Percentiles rank a stretch among this genome's conserved stretches.
phyloP scores from a whole-genome alignment of 2,888 invertebrate genomes.

The Spisula subtruncata region DNA sequence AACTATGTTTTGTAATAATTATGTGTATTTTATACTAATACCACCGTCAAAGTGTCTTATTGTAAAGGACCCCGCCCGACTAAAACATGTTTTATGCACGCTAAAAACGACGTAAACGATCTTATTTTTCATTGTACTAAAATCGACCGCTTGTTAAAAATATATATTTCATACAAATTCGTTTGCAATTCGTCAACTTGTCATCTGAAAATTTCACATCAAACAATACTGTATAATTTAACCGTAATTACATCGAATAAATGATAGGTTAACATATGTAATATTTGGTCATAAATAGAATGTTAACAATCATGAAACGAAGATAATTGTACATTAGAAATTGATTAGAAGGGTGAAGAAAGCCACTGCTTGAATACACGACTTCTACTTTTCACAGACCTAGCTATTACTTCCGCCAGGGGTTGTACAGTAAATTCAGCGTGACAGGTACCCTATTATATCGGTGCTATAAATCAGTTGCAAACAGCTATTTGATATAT shows the following conservation, averaged over 20 bases:
- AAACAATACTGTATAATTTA: slow-evolving; percentile 53
- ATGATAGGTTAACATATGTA: slow-evolving; percentile 49
- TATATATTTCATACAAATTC: background rate
- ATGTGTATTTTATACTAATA: background rate
- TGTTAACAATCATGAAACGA: slow-evolving; percentile 45
- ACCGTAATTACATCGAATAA: slow-evolving; percentile 35
- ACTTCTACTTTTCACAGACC: slow-evolving; percentile 43
- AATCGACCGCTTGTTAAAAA: slow-evolving; percentile 17
- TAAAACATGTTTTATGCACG: background rate
- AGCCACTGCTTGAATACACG: slow-evolving; percentile 19
- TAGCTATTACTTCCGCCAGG: slow-evolving; percentile 56
- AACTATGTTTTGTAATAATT: background rate
- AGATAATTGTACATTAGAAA: slow-evolving; percentile 55
- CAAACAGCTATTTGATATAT: slow-evolving; percentile 43
- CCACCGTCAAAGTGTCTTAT: background rate
- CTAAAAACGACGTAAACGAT: background rate
- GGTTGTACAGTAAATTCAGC: slow-evolving; percentile 25
- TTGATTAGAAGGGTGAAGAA: slow-evolving; percentile 54
- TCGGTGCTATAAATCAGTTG: slow-evolving; percentile 44
- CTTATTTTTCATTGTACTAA: background rate
- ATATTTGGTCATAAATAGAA: slow-evolving; percentile 50
- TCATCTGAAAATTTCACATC: slow-evolving; percentile 42
- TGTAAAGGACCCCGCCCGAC: background rate
- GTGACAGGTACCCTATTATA: slow-evolving; percentile 32
- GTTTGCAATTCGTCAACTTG: slow-evolving; percentile 23